Evolutionary conservation across 2,113 vertebrate species (phyloP).

Genomic region (Turnix velox): DNA sequence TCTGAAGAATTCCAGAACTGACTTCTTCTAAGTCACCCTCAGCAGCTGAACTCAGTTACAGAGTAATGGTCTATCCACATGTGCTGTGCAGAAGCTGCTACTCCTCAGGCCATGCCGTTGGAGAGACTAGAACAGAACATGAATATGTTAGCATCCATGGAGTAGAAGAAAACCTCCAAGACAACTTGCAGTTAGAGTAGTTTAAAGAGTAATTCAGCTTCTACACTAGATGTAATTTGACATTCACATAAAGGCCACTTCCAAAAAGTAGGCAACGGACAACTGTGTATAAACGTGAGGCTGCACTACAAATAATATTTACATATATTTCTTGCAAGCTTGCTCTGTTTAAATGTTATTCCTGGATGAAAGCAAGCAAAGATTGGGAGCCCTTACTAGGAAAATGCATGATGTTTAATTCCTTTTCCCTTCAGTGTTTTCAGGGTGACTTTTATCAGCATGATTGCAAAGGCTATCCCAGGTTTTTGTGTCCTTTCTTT

Average conservation of each 20-base stretch:
- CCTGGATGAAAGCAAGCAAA: background rate
- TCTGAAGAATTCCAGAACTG: background rate
- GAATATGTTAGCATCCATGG: background rate
- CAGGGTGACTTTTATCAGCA: background rate
- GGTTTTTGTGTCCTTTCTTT: slow-evolving; percentile 6
- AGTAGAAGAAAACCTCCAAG: background rate
- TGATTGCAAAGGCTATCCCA: slow-evolving; percentile 6
- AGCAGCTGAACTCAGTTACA: background rate
- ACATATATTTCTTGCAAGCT: background rate
- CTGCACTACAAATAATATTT: background rate
- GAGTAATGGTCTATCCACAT: background rate
- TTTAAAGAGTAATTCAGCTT: background rate
- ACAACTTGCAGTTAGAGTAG: background rate
- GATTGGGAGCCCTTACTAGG: background rate
- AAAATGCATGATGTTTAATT: background rate
- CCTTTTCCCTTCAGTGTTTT: background rate
- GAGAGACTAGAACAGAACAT: background rate
- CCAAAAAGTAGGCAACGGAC: background rate
- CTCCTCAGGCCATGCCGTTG: background rate
- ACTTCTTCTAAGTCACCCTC: background rate
- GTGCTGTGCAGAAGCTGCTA: background rate
- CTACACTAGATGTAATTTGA: background rate
- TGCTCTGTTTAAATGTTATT: background rate
- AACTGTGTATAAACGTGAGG: background rate
- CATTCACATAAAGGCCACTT: background rate